Evolutionary conservation across 64 coral and sea anemone genomes (phyloP), one percentile per base, ranked within the genome.

Genomic region (Pachyseris speciosa): DNA sequence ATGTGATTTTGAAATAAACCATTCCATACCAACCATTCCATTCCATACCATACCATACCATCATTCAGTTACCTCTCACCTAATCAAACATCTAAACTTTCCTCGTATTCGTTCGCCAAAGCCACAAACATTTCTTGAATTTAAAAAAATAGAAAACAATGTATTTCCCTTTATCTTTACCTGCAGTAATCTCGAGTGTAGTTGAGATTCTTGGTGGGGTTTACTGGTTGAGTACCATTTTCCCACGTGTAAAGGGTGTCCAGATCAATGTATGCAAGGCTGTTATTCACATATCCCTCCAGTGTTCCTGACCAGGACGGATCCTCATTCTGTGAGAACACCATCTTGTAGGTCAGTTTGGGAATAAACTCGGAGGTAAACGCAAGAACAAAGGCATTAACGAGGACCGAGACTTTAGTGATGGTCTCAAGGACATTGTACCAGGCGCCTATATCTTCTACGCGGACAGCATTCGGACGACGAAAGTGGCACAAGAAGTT

Each of bases 401-500:
- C 84, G 11, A 93, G 84, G 20, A 93, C 91, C 12, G 91, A 87
- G 7, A 93, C 11, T 28, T 77, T 75, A 7, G 84, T 93, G 6
- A 93, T 72, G 2, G 44, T 55, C 3, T 76, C 83, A 25, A 93
- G 3, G 28, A 93, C 92, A 16, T 37, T 66, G 59, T 89, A 92
- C 94, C 94, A 96, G 30, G 94, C 94, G 32, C 94, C 94, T 31
- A 96, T 96, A 40, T 96, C 94, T 58, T 96, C 94, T 4, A 79
- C 94, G 13, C 87, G 52, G 45, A 72, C 60, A 0, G 91, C 83
- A 36, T 86, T 53, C 2, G 91, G 84, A 2, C 91, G 91, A 25
- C 91, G 91, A 32, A 79, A 87, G 19, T 93, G 91, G 43, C 83
- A 93, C 36, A 93, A 60, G 34, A 93, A 93, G 58, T 93, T 93